Evolutionary conservation across 2,888 invertebrate species (phyloP), one percentile per base, ranked within the genome.

Genomic region (Bedellia somnulentella): DNA sequence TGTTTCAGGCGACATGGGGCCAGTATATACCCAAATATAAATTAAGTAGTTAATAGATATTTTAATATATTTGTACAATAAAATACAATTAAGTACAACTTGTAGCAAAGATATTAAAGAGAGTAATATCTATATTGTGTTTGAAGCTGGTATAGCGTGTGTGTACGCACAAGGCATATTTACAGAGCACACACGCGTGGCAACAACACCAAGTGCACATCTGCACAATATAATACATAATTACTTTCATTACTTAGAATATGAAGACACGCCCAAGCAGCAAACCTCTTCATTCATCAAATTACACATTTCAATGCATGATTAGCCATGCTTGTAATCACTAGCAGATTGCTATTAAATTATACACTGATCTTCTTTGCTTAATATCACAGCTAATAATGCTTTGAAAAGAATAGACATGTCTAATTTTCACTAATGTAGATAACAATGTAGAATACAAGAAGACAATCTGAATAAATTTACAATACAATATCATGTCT

Each of bases 1-100:
- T 64, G 71, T 75, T 60, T 66, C 71, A 67, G 73, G 68, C 75
- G 64, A 63, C 68, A 46, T 49, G 44, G 55, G 53, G 68, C 71
- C 71, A 62, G 71, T 71, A 71, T 61, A 68, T 75, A 71, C 62
- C 68, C 71, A 70, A 67, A 66, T 70, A 62, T 66, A 60, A 61
- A 63, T 68, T 61, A 64, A 64, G 58, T 67, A 67, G 66, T 67
- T 71, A 53, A 73, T 73, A 73, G 70, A 67, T 73, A 71, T 66
- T 62, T 70, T 80, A 79, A 78, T 79, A 80, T 80, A 81, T 81
- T 82, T 82, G 82, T 82, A 82, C 80, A 79, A 80, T 81, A 76
- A 78, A 81, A 79, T 78, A 70, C 71, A 76, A 78, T 80, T 81
- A 81, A 82, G 80, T 81, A 81, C 81, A 81, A 80, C 78, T 81